phyloP scores from a whole-genome alignment of 2,888 invertebrate species.

The Chrysomela aeneicollis region DNA sequence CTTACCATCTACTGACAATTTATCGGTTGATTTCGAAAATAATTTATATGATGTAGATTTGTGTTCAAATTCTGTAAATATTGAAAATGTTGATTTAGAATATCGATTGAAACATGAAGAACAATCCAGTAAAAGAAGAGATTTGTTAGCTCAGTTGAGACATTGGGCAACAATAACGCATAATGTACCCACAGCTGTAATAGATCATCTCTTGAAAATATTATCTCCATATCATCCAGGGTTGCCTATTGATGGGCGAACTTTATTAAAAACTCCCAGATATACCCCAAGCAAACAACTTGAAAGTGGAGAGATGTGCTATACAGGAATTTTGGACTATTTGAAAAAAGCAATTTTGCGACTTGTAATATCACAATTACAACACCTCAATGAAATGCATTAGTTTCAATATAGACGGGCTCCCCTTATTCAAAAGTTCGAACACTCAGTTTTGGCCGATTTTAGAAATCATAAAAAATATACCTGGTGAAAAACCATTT shows the following conservation, averaged over 20 bases:
- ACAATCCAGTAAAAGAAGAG: background rate
- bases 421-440: slow-evolving; percentile 20
- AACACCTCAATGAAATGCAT: slow-evolving; percentile 13
- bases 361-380: slow-evolving; percentile 8
- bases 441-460: slow-evolving; percentile 22
- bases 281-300: slow-evolving; percentile 8
- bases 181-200: background rate
- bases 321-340: slow-evolving; percentile 1
- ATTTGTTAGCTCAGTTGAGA: slow-evolving; percentile 5
- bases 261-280: slow-evolving; percentile 9
- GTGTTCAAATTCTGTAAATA: background rate
- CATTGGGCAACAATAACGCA: slow-evolving; percentile 13
- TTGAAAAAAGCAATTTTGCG: slow-evolving; percentile 3
- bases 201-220: slow-evolving; percentile 8
- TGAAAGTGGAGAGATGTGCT: slow-evolving; percentile 11
- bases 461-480: slow-evolving; percentile 16
- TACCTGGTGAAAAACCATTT: slow-evolving; percentile 13
- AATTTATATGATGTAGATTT: background rate
- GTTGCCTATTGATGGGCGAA: slow-evolving; percentile 7
- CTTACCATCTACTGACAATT: background rate
- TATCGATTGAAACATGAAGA: background rate
- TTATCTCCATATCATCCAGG: slow-evolving; percentile 12
- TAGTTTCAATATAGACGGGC: slow-evolving; percentile 21
- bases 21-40: background rate
- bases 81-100: background rate